Evolutionary conservation across 2,797 vertebrate species (phyloP), one percentile per base, ranked within the genome.

Genomic region (Peromyscus aztecus): DNA sequence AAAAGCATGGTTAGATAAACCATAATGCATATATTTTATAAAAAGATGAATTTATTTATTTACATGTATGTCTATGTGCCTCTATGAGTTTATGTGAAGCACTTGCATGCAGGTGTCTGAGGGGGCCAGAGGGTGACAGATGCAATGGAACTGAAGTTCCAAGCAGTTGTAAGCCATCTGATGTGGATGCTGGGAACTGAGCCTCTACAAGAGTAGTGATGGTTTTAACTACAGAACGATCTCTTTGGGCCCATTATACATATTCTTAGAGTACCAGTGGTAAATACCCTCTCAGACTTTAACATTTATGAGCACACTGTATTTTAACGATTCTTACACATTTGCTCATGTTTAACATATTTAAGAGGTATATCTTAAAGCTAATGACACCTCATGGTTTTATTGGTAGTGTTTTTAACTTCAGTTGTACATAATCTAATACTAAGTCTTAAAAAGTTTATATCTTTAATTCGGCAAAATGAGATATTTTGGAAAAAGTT

Each of bases 391-490:
- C 52, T 94, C 19, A 46, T 63, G 77, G 31, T 92, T 93, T 87
- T 73, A 21, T 73, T 80, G 49, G 65, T 40, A 73, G 16, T 24
- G 93, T 91, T 92, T 61, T 23, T 46, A 57, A 34, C 37, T 55
- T 37, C 49, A 43, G n/a, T 73, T 29, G 46, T 77, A 23, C 16
- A 7, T 90, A 92, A 90, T 63, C 59, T 92, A 87, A 91, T 40
- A 67, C 5, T 78, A 17, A 92, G 19, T 86, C 17, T 92, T 77
- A 76, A 87, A 94, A 78, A 40, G 17, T 67, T 89, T 31, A 46
- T 71, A 46, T 78, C 78, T 92, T 95, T 80, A 95, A 81, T 90
- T 92, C 14, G 82, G 86, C 91, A 67, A 92, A 78, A 94, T 90
- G 14, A 78, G 11, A 1, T 87, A 93, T 89, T 82, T 75, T 59